Percentiles rank a stretch among this genome's conserved stretches.
phyloP scores from a whole-genome alignment of 2,888 invertebrate species.

The Deilephila elpenor region DNA sequence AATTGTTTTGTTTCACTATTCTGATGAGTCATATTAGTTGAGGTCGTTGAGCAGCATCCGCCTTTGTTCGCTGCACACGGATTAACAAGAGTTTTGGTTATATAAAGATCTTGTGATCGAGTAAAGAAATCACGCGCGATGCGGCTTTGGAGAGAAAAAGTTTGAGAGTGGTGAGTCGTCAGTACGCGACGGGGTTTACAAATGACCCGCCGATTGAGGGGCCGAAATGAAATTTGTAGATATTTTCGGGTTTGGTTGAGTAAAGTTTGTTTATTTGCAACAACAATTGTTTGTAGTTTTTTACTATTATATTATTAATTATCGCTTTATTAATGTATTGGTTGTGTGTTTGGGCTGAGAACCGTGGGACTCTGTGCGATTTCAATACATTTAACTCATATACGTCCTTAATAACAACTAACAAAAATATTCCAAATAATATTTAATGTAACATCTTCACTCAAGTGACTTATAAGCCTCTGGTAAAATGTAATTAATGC shows the following conservation, averaged over 20 bases:
- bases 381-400: no score
- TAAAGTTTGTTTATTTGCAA: neutral
- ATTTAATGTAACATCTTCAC: no score
- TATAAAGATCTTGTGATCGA: conserved; percentile 36
- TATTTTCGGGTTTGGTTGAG: neutral
- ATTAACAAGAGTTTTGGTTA: conserved; percentile 37
- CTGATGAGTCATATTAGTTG: conserved; percentile 69
- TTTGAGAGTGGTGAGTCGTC: conserved; percentile 12
- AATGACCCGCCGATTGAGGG: conserved; percentile 5
- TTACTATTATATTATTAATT: neutral
- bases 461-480: neutral
- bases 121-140: conserved; percentile 45
- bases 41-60: conserved; percentile 70
- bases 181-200: conserved; percentile 17
- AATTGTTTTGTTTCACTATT: conserved; percentile 48
- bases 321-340: no score
- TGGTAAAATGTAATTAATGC: neutral
- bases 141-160: conserved; percentile 42
- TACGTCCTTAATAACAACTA: no score
- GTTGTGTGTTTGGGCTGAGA: no score
- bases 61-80: conserved; percentile 51
- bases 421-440: no score
- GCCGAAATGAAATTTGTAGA: neutral
- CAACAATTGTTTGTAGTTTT: neutral
- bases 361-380: no score